Evolutionary conservation across 35 echinoderm and acorn worm genomes (phyloP).

Genomic region (Lytechinus variegatus): DNA sequence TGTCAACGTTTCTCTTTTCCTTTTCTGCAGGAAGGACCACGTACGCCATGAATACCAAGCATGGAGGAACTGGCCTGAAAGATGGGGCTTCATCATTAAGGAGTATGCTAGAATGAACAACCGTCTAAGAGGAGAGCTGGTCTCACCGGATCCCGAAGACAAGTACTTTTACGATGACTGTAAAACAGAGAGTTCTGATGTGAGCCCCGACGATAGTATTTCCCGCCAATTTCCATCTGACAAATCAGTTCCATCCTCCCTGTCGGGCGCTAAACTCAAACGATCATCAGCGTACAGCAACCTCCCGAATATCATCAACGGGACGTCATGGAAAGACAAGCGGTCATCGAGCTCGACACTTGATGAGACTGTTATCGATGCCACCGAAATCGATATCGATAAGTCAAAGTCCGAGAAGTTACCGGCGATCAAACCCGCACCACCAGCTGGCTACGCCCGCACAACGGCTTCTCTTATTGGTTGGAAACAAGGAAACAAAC

Average conservation of each 20-base stretch:
- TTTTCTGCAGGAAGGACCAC: slow-evolving; percentile 88
- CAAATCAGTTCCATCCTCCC: not conserved
- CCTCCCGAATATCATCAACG: slow-evolving; percentile 3
- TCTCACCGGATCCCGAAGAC: slow-evolving; percentile 72
- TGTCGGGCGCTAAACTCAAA: not conserved
- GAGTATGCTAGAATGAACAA: slow-evolving; percentile 88
- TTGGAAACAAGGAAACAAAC: slow-evolving; percentile 71
- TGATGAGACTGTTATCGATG: not conserved
- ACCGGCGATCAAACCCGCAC: not conserved
- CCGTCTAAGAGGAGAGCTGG: slow-evolving; percentile 65
- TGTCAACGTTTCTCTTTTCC: not conserved
- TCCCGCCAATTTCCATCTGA: slow-evolving; percentile 49
- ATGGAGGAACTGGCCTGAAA: slow-evolving; percentile 89
- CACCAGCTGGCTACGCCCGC: slow-evolving; percentile 47
- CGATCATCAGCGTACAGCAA: not conserved
- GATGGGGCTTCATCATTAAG: slow-evolving; percentile 88
- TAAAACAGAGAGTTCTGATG: not conserved
- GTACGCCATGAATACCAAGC: slow-evolving; percentile 92
- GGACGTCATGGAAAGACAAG: not conserved
- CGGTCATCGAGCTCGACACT: not conserved
- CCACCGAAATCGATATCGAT: not conserved
- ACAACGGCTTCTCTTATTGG: slow-evolving; percentile 85
- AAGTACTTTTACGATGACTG: slow-evolving; percentile 41
- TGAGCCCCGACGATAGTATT: slow-evolving; percentile 10
- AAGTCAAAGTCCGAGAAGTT: not conserved